phyloP scores from a whole-genome alignment of 2,113 vertebrate genomes.

The Engystomops pustulosus region DNA sequence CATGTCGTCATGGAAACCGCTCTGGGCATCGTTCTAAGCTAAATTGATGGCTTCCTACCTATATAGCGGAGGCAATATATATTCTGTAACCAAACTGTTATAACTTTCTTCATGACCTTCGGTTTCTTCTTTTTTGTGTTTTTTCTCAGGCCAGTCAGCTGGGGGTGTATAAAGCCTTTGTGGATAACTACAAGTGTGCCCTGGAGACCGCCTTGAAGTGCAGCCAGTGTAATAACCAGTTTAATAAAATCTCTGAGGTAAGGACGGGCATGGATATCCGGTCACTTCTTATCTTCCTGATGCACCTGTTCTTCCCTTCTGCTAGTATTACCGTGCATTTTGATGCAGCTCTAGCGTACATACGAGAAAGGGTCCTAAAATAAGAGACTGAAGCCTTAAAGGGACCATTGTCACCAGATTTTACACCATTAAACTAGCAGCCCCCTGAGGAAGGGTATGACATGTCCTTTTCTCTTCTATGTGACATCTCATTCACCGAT shows the following conservation, averaged over 20 bases:
- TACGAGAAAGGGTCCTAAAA: not conserved
- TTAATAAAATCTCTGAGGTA: slow-evolving; percentile 98
- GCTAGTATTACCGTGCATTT: not conserved
- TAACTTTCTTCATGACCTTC: slow-evolving; percentile 31
- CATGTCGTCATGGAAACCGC: slow-evolving; percentile 69
- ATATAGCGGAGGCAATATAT: slow-evolving; percentile 36
- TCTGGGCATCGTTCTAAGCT: slow-evolving; percentile 40
- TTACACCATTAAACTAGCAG: too few species aligned
- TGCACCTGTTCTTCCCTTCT: not conserved
- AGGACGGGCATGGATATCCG: slow-evolving; percentile 42
- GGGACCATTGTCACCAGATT: too few species aligned
- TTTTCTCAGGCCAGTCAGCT: slow-evolving; percentile 87
- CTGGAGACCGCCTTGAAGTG: slow-evolving; percentile 93
- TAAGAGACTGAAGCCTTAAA: not conserved
- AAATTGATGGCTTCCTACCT: slow-evolving; percentile 53
- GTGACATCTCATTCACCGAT: too few species aligned
- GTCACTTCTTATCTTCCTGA: not conserved
- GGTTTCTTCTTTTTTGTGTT: slow-evolving; percentile 24
- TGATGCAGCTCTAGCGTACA: not conserved
- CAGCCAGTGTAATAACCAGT: slow-evolving; percentile 92
- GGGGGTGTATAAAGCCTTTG: slow-evolving; percentile 96
- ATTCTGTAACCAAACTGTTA: slow-evolving; percentile 1
- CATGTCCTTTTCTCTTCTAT: too few species aligned
- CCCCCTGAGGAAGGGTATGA: too few species aligned
- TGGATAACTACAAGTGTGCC: slow-evolving; percentile 98